phyloP scores from a whole-genome alignment of 2,113 vertebrate genomes.

The Laterallus jamaicensis region DNA sequence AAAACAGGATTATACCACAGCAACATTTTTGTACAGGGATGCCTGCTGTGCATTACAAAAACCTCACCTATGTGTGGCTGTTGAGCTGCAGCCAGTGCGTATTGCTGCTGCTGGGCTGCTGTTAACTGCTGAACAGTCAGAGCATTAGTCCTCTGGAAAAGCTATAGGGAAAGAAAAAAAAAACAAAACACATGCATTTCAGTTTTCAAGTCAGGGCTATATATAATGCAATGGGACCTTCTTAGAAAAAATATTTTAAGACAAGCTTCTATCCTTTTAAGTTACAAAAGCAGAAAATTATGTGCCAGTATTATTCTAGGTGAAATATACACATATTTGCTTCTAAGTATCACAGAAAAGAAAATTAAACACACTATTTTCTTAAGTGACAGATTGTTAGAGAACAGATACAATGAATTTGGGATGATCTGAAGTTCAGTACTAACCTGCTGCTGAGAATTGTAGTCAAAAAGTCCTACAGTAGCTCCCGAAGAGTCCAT shows the following conservation, averaged over 20 bases:
- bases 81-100: conserved; percentile 93
- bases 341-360: not conserved
- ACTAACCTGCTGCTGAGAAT: conserved; percentile 95
- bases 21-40: not conserved
- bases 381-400: not conserved
- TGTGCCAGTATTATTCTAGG: not conserved
- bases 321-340: not conserved
- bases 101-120: conserved; percentile 96
- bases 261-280: not conserved
- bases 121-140: conserved; percentile 94
- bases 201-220: not conserved
- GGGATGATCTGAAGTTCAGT: not conserved
- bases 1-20: not conserved
- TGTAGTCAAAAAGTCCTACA: conserved; percentile 97
- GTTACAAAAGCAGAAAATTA: not conserved
- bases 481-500: conserved; percentile 95
- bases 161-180: conserved; percentile 65
- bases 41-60: not conserved
- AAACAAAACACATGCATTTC: not conserved
- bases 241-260: not conserved
- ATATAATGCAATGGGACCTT: not conserved
- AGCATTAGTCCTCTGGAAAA: conserved; percentile 93
- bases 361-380: not conserved
- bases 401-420: no score
- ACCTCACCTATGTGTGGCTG: conserved; percentile 94